Percentiles rank a stretch among this genome's conserved stretches.
Evolutionary conservation across 2,113 vertebrate species (phyloP).

Genomic region (Rhynchomys soricoides): DNA sequence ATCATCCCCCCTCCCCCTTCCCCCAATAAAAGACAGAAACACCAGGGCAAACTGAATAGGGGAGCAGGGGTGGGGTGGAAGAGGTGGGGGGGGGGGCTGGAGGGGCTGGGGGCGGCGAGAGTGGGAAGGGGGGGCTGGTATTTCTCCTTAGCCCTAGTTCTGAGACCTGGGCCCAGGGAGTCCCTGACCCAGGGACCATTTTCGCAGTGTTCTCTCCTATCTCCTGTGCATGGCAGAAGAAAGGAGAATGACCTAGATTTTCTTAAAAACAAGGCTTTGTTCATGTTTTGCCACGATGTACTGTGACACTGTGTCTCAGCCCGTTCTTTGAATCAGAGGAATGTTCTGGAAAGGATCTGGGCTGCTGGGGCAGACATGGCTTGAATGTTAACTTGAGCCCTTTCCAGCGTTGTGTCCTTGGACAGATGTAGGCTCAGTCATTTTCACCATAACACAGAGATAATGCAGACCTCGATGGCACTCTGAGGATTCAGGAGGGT

Average conservation of each 20-base stretch:
- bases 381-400: slow-evolving; percentile 28
- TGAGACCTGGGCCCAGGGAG: background rate
- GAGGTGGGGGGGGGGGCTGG: too few relatives aligned
- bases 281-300: slow-evolving; percentile 50
- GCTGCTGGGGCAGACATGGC: background rate
- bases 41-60: background rate
- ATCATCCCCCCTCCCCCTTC: too few relatives aligned
- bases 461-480: slow-evolving; percentile 10
- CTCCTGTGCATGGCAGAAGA: background rate
- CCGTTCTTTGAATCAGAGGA: slow-evolving; percentile 50
- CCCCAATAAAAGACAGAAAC: background rate
- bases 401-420: slow-evolving; percentile 47
- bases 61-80: background rate
- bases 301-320: background rate
- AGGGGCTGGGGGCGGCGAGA: too few relatives aligned
- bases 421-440: background rate
- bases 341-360: slow-evolving; percentile 43
- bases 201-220: background rate
- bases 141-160: background rate
- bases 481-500: background rate
- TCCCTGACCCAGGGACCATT: background rate
- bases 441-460: slow-evolving; percentile 40
- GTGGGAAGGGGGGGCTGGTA: too few relatives aligned
- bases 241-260: slow-evolving; percentile 47
- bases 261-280: slow-evolving; percentile 64